These are phyloP conservation scores for Notarius quadriscutis DNA, from an alignment of 2,113 vertebrate genomes.

Conservation along the genomic window DNA sequence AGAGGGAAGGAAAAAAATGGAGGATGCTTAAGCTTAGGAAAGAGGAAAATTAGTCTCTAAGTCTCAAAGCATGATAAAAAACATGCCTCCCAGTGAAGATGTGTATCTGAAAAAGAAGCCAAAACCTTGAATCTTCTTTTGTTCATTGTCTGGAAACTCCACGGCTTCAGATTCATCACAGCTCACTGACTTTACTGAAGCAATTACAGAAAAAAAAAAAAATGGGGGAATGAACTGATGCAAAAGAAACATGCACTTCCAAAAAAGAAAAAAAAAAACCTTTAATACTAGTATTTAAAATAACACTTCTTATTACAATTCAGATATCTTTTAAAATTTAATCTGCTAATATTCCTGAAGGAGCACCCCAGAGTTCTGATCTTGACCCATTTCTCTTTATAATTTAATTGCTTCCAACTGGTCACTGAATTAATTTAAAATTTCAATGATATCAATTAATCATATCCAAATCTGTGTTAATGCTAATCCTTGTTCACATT, in stretches of 20 bases:
- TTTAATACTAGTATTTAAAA: background rate
- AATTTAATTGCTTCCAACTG: background rate
- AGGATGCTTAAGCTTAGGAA: conserved; percentile 22
- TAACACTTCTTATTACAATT: background rate
- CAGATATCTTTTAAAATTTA: background rate
- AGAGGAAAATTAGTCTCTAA: conserved; percentile 9
- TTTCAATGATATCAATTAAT: background rate
- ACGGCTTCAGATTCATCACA: background rate
- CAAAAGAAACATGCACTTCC: background rate
- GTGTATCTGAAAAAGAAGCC: conserved; percentile 4
- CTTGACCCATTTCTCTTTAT: conserved; percentile 16
- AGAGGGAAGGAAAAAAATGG: background rate
- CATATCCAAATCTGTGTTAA: background rate
- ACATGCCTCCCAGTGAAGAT: background rate
- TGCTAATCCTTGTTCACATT: too few species aligned
- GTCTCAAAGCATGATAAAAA: conserved; percentile 11
- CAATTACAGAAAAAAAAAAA: conserved; percentile 12
- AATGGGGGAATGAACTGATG: background rate
- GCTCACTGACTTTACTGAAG: conserved; percentile 17
- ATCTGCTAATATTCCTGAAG: conserved; percentile 2
- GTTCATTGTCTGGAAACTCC: conserved; percentile 12
- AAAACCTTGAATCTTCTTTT: conserved; percentile 19
- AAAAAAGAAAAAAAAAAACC: background rate
- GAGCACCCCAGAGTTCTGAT: conserved; percentile 12
- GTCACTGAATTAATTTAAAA: background rate